Conservation (phyloP, 2,888 invertebrate genomes). For the Vanessa cardui region DNA sequence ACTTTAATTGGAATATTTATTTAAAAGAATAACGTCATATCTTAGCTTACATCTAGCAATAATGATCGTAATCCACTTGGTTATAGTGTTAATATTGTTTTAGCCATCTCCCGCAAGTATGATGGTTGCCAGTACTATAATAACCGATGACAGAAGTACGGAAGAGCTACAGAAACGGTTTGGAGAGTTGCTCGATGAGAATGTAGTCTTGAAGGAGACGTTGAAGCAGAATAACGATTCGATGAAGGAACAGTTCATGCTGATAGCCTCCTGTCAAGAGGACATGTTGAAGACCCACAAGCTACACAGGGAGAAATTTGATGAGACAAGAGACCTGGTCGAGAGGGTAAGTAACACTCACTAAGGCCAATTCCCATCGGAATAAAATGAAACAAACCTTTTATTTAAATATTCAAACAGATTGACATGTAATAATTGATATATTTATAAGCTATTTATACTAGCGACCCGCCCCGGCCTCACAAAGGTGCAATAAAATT, state of each 20-base stretch:
- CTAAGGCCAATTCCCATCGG: too few species aligned
- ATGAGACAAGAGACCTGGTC: constrained; percentile 84
- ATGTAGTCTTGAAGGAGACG: constrained; percentile 83
- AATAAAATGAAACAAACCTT: too few species aligned
- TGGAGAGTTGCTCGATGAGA: constrained; percentile 81
- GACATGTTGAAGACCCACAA: constrained; percentile 85
- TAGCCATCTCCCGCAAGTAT: constrained; percentile 73
- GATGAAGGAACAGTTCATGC: constrained; percentile 85
- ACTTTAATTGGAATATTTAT: too few species aligned
- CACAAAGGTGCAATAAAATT: too few species aligned
- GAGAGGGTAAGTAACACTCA: constrained; percentile 63
- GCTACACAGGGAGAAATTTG: constrained; percentile 85
- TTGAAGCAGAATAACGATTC: constrained; percentile 85
- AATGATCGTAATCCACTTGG: too few species aligned
- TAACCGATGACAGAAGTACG: constrained; percentile 67
- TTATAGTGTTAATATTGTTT: too few species aligned
- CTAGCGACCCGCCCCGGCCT: too few species aligned
- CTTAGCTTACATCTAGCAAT: too few species aligned
- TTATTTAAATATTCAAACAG: too few species aligned
- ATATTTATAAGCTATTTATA: too few species aligned
- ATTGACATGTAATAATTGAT: too few species aligned
- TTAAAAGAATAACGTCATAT: too few species aligned
- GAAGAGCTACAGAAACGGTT: constrained; percentile 79
- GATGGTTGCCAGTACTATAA: constrained; percentile 74
- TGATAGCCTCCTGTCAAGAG: constrained; percentile 84